Base-by-base conservation (phyloP, 2,888 invertebrate genomes). In the Carpatolechia fugitivella region DNA sequence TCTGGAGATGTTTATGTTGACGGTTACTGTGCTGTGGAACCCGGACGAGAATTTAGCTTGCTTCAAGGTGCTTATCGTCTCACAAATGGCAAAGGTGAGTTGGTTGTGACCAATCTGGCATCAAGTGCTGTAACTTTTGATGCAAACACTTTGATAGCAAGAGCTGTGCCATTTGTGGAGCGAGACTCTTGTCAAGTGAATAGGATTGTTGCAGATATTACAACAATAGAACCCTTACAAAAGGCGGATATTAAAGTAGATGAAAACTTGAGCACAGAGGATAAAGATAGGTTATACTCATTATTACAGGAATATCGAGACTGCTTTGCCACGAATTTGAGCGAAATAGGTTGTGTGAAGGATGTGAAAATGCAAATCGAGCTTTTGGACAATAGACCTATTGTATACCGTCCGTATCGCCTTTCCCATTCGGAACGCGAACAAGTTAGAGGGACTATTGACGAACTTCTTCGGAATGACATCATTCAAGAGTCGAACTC, bases 331-430 rank as follows among this genome's bases (percentile, higher is more conserved):
- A 40, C 41, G 1, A 54, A 40, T 11, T 47, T 65, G 1, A 35
- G 20, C 3, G 63, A 65, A 51, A 30, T 65, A 54, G 62, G 65
- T 0, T 58, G 60, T 31, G 51, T 50, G 0, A 46, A 49, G 11
- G 49, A 56, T 18, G 30, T 51, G 1, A 56, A 60, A 44, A 64
- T 66, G 61, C 31, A 33, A 1, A 61, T 65, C 8, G 56, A 61
- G 0, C 29, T 65, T 1, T 18, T 14, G 0, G 65, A 63, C 29
- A 35, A 60, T 8, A 61, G 20, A 11, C 65, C 63, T 0, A 52
- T 65, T 1, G 60, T 65, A 3, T 65, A 63, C 18, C 52, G 61
- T 6, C 65, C 65, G 0, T 65, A 65, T 11, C 44, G 65, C 5
- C 18, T 63, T 18, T 59, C 61, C 0, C 33, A 53, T 35, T 46